These are phyloP conservation scores for Centropristis striata DNA, from an alignment of 2,113 vertebrate genomes.

Conservation along the genomic window DNA sequence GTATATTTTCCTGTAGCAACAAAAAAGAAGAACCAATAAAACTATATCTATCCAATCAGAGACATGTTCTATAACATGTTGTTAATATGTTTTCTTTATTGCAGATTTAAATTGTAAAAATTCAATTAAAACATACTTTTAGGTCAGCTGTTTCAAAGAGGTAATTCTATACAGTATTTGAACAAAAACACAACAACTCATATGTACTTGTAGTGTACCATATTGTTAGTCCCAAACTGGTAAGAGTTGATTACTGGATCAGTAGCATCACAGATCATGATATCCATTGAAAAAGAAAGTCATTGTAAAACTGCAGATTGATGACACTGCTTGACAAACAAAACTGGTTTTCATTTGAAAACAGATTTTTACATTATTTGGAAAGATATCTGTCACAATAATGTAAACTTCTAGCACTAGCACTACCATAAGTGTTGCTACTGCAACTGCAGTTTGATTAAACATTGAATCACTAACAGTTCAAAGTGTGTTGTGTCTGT, in stretches of 20 bases:
- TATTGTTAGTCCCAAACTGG: not conserved
- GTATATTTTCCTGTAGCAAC: not conserved
- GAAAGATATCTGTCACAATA: not conserved
- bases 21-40: not conserved
- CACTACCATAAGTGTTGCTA: too few species aligned
- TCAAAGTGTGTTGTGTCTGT: not conserved
- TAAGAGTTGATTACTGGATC: constrained; percentile 1
- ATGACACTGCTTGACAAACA: not conserved
- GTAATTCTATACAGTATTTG: too few species aligned
- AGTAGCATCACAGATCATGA: constrained; percentile 20
- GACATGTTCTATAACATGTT: too few species aligned
- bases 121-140: too few species aligned
- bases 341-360: not conserved
- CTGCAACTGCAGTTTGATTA: not conserved
- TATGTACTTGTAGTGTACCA: not conserved
- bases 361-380: not conserved
- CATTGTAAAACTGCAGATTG: not conserved
- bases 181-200: too few species aligned
- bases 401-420: not conserved
- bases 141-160: too few species aligned
- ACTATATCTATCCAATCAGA: not conserved
- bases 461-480: not conserved
- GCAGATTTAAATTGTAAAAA: not conserved
- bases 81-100: not conserved
- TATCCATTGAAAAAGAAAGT: not conserved